Conservation (phyloP, 2,797 vertebrate species). For the Artibeus jamaicensis region DNA sequence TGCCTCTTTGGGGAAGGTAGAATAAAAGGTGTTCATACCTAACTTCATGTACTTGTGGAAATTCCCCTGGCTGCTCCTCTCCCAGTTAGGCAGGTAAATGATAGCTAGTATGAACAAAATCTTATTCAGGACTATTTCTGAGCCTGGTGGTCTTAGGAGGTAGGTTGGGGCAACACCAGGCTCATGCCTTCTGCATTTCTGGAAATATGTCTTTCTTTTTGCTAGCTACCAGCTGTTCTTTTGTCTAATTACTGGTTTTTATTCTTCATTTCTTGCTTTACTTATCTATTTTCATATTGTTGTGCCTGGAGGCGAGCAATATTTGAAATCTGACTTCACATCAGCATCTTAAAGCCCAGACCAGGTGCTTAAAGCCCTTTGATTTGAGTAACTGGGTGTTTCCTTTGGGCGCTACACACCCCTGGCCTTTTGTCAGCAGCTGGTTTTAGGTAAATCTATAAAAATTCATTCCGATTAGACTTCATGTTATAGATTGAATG, state of each 20-base stretch:
- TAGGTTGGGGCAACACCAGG: neutral
- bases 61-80: neutral
- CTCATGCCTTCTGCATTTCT: neutral
- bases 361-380: neutral
- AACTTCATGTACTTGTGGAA: neutral
- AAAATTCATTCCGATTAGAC: constrained; percentile 51
- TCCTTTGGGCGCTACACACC: constrained; percentile 49
- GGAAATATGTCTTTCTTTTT: constrained; percentile 1
- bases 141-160: neutral
- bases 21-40: neutral
- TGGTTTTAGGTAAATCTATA: constrained; percentile 53
- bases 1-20: neutral
- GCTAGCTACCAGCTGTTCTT: neutral
- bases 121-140: neutral
- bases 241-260: neutral
- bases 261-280: neutral
- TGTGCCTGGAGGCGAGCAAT: neutral
- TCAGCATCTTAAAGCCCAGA: neutral
- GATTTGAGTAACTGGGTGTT: neutral
- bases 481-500: neutral
- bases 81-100: neutral
- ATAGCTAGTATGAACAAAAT: neutral
- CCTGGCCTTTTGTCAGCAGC: constrained; percentile 49
- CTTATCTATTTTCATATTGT: neutral
- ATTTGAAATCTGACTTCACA: neutral